phyloP scores from a whole-genome alignment of 2,797 vertebrate species.

The Helarctos malayanus region DNA sequence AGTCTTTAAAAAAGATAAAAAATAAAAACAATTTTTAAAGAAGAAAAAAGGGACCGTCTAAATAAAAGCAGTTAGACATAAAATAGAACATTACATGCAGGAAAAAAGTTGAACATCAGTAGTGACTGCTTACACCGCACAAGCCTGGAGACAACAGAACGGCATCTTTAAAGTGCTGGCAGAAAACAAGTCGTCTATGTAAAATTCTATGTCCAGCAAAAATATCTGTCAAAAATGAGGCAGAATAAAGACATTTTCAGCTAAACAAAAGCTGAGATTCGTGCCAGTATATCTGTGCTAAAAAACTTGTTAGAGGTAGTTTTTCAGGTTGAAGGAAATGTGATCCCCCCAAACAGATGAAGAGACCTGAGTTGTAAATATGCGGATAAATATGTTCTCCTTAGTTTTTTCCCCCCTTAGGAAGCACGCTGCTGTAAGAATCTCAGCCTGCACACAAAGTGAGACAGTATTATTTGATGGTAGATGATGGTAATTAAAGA shows the following conservation, averaged over 20 bases:
- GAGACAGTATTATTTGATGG: neutral
- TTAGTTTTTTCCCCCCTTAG: neutral
- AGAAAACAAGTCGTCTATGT: neutral
- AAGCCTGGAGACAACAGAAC: neutral
- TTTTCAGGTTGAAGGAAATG: neutral
- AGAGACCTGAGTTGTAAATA: neutral
- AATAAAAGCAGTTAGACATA: neutral
- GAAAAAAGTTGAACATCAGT: neutral
- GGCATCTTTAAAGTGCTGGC: neutral
- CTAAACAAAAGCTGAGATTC: neutral
- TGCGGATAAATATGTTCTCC: neutral
- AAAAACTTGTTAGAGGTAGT: neutral
- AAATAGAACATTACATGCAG: neutral
- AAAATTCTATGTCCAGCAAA: neutral
- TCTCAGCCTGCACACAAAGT: neutral
- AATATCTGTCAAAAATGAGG: neutral
- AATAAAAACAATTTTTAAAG: neutral
- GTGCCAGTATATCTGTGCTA: neutral
- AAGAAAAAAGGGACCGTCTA: neutral
- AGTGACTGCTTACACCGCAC: neutral
- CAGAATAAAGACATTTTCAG: conserved; percentile 32
- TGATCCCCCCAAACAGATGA: neutral
- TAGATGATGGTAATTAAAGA: neutral
- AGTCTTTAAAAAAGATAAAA: neutral
- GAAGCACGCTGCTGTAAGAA: neutral